phyloP scores from a whole-genome alignment of 2,113 vertebrate genomes.

The Osmerus eperlanus region DNA sequence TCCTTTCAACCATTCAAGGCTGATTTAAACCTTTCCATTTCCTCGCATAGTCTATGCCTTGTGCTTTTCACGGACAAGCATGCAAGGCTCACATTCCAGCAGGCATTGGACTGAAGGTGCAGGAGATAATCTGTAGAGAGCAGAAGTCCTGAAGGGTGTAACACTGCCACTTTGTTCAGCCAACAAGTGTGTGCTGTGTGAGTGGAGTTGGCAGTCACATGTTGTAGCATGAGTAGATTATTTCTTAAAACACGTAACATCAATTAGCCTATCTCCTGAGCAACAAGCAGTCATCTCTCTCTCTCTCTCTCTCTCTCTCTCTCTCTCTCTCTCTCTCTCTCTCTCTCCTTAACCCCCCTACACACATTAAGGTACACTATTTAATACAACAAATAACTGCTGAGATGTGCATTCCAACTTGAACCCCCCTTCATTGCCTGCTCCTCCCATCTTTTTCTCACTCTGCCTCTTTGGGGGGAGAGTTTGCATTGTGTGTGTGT shows the following conservation, averaged over 20 bases:
- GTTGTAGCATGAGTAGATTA: constrained; percentile 51
- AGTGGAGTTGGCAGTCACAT: constrained; percentile 55
- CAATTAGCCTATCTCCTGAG: constrained; percentile 46
- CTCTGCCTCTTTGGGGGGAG: constrained; percentile 7
- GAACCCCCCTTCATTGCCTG: constrained; percentile 1
- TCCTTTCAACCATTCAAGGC: background rate
- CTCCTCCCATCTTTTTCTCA: constrained; percentile 8
- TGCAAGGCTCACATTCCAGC: background rate
- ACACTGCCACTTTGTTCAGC: constrained; percentile 46
- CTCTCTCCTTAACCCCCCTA: background rate
- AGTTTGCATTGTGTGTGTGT: background rate
- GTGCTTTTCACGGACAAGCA: background rate
- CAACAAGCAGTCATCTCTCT: constrained; percentile 1
- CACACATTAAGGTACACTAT: background rate
- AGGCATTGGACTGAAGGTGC: background rate
- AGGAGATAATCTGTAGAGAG: background rate
- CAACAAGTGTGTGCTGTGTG: constrained; percentile 44
- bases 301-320: background rate
- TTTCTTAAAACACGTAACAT: constrained; percentile 54
- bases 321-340: background rate
- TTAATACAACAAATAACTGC: too few species aligned
- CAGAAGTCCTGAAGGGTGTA: constrained; percentile 8
- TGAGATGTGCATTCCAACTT: too few species aligned
- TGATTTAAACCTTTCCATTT: background rate
- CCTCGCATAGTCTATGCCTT: background rate